Evolutionary conservation across 1,140 invertebrate species (phyloP).

Genomic region (Microplitis mediator): DNA sequence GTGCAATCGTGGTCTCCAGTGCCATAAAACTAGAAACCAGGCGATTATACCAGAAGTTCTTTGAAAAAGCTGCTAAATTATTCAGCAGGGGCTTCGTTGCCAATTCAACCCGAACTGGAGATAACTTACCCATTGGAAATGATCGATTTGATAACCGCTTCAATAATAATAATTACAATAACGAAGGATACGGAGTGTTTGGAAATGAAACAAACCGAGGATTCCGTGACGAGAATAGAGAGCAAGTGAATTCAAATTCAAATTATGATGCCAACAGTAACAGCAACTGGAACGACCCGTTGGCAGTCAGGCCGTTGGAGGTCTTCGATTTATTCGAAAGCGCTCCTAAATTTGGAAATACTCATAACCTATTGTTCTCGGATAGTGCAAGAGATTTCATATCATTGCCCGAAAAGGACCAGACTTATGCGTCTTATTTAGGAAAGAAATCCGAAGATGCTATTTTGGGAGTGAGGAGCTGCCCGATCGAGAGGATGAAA

Average conservation of each 20-base stretch:
- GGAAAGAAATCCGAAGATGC: conserved; percentile 66
- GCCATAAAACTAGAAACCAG: conserved; percentile 70
- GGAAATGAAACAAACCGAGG: background rate
- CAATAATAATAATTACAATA: conserved; percentile 37
- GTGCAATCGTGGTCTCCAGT: conserved; percentile 87
- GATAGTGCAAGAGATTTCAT: conserved; percentile 72
- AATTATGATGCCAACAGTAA: background rate
- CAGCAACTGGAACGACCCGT: background rate
- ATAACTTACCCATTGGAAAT: conserved; percentile 29
- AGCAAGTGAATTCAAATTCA: too few species aligned
- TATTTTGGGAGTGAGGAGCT: conserved; percentile 77
- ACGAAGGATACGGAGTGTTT: conserved; percentile 18
- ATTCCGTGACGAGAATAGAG: background rate
- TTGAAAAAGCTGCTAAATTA: conserved; percentile 63
- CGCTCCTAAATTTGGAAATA: conserved; percentile 68
- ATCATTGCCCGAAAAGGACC: conserved; percentile 65
- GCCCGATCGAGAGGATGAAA: conserved; percentile 79
- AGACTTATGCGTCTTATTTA: conserved; percentile 69
- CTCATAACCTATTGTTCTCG: conserved; percentile 73
- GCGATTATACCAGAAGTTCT: conserved; percentile 64
- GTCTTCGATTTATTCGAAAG: conserved; percentile 77
- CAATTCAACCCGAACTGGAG: conserved; percentile 20
- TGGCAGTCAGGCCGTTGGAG: conserved; percentile 57
- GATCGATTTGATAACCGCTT: conserved; percentile 35
- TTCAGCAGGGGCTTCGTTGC: conserved; percentile 46